These are phyloP conservation scores for Salvator merianae DNA, from an alignment of 2,113 vertebrate genomes.

Conservation along the genomic window DNA sequence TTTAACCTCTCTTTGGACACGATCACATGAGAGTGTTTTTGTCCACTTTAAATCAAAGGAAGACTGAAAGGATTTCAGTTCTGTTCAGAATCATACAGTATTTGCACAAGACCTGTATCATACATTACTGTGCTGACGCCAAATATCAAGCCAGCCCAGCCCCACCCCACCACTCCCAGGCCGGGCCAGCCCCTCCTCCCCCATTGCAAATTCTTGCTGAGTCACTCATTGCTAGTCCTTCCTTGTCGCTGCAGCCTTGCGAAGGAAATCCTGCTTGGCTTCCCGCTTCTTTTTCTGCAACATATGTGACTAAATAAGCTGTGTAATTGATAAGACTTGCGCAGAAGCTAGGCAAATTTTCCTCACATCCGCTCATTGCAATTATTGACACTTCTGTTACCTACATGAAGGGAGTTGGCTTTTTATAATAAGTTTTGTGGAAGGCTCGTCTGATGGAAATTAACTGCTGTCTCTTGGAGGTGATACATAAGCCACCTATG, in stretches of 20 bases:
- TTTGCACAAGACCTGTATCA: no score
- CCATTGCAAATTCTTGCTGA: neutral
- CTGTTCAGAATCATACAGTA: no score
- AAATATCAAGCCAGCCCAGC: no score
- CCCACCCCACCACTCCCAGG: no score
- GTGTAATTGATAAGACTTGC: neutral
- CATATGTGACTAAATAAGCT: neutral
- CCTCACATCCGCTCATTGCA: neutral
- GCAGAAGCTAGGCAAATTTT: neutral
- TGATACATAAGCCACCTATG: neutral
- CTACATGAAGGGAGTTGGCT: neutral
- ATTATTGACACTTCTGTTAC: neutral
- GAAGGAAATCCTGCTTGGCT: neutral
- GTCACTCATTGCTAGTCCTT: neutral
- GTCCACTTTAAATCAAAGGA: no score
- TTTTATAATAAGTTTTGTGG: neutral
- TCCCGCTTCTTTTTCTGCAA: neutral
- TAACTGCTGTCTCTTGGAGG: neutral
- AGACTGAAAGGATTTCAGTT: neutral
- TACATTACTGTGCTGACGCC: no score
- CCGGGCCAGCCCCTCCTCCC: neutral
- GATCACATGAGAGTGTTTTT: no score
- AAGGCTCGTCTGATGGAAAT: neutral
- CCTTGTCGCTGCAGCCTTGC: neutral
- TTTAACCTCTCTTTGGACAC: no score